Evolutionary conservation across 2,797 vertebrate species (phyloP).

Genomic region (Euthynnus affinis): DNA sequence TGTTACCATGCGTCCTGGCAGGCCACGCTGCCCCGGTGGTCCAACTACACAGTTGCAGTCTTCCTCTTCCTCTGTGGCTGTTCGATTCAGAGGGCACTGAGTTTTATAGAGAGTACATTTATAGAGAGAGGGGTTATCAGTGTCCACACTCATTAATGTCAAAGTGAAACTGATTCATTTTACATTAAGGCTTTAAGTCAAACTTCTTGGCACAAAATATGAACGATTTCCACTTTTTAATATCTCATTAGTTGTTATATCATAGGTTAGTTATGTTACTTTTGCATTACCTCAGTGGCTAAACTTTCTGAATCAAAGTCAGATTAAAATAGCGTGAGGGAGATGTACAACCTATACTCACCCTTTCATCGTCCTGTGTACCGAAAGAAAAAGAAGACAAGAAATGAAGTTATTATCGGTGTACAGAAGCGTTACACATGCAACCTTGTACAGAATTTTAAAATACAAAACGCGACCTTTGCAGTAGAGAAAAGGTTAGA

Average conservation of each 20-base stretch:
- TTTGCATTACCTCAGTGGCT: background rate
- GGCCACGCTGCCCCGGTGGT: conserved; percentile 76
- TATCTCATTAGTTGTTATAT: too few species aligned
- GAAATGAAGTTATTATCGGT: conserved; percentile 25
- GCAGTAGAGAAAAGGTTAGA: background rate
- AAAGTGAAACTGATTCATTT: too few species aligned
- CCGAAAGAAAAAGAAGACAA: conserved; percentile 23
- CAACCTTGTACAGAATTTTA: background rate
- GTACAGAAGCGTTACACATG: background rate
- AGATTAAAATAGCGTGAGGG: background rate
- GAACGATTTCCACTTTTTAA: background rate
- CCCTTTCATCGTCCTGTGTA: conserved; percentile 87
- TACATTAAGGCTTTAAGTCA: background rate
- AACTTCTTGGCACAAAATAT: background rate
- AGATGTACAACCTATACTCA: conserved; percentile 66
- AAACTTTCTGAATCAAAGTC: background rate
- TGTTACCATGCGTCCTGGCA: conserved; percentile 80
- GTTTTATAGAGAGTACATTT: too few species aligned
- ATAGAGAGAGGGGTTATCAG: too few species aligned
- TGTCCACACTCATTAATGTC: too few species aligned
- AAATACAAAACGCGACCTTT: background rate
- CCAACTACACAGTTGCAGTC: conserved; percentile 81
- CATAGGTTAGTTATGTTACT: background rate
- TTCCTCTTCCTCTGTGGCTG: conserved; percentile 67
- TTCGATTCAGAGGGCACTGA: conserved; percentile 85